These are phyloP conservation scores for Lophura nycthemera DNA, from an alignment of 2,113 vertebrate species.

Conservation along the genomic window DNA sequence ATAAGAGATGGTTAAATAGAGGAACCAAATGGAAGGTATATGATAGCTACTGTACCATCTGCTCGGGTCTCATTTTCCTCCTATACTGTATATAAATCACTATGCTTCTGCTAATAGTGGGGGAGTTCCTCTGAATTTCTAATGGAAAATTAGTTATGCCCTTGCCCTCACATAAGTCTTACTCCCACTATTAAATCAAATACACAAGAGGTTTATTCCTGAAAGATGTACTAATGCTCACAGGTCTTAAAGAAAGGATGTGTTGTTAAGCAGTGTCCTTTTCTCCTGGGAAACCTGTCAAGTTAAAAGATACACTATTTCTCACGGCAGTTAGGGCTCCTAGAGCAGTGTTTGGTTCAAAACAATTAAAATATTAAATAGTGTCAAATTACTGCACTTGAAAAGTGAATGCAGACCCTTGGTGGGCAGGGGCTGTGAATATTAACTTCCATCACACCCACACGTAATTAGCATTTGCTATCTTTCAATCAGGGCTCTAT, in stretches of 20 bases:
- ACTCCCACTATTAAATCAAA: background rate
- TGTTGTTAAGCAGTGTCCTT: background rate
- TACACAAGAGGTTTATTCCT: background rate
- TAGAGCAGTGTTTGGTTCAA: background rate
- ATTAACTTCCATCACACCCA: conserved; percentile 42
- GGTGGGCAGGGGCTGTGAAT: background rate
- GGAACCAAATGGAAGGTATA: background rate
- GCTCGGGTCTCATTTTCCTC: background rate
- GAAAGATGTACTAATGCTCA: background rate
- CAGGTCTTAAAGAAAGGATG: background rate
- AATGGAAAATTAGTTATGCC: background rate
- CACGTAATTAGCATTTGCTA: conserved; percentile 31
- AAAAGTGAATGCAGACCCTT: conserved; percentile 3
- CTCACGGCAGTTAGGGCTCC: background rate
- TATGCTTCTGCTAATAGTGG: background rate
- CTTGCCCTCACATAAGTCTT: background rate
- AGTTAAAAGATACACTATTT: background rate
- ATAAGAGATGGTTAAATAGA: background rate
- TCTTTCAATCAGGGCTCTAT: conserved; percentile 35
- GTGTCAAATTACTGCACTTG: conserved; percentile 20
- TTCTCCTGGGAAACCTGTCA: fast-evolving
- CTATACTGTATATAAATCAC: background rate
- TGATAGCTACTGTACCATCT: background rate
- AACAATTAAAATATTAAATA: conserved; percentile 22
- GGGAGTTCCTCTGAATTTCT: background rate